Evolutionary conservation across 2,888 invertebrate genomes (phyloP).

Genomic region (Euspilapteryx auroguttella): DNA sequence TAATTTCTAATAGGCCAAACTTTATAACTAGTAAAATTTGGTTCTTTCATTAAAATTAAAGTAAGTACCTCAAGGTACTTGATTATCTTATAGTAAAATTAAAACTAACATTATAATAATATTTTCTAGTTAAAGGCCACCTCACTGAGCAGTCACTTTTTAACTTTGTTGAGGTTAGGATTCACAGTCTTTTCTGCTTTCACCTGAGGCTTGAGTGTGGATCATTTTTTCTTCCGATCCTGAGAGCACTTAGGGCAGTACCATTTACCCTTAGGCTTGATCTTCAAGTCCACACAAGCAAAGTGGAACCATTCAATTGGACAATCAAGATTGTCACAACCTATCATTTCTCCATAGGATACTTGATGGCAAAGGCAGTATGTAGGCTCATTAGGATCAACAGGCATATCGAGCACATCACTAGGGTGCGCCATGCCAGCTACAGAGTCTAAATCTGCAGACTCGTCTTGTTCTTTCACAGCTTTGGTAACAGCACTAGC

Average conservation of each 20-base stretch:
- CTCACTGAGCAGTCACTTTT: too few relatives aligned
- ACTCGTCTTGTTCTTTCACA: slow-evolving; percentile 42
- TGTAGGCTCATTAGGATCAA: slow-evolving; percentile 97
- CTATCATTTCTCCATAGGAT: slow-evolving; percentile 96
- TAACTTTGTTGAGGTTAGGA: too few relatives aligned
- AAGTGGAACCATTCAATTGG: slow-evolving; percentile 97
- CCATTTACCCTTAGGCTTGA: slow-evolving; percentile 94
- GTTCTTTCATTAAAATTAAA: too few relatives aligned
- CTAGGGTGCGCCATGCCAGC: slow-evolving; percentile 77
- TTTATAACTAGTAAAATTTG: too few relatives aligned
- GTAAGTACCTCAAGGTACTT: too few relatives aligned
- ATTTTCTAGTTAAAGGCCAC: too few relatives aligned
- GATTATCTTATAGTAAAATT: too few relatives aligned
- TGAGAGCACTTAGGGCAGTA: slow-evolving; percentile 92
- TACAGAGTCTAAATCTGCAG: slow-evolving; percentile 50
- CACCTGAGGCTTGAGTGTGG: slow-evolving; percentile 24
- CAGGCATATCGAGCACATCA: slow-evolving; percentile 88
- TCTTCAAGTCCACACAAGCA: slow-evolving; percentile 87
- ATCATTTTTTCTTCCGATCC: slow-evolving; percentile 78
- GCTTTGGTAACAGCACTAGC: slow-evolving; percentile 29
- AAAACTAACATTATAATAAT: too few relatives aligned
- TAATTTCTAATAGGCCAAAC: too few relatives aligned
- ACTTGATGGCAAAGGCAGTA: slow-evolving; percentile 98
- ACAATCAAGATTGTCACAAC: slow-evolving; percentile 89
- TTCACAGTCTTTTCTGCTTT: slow-evolving; percentile 43